Evolutionary conservation across 2,888 invertebrate species (phyloP).

Genomic region (Tineola bisselliella): DNA sequence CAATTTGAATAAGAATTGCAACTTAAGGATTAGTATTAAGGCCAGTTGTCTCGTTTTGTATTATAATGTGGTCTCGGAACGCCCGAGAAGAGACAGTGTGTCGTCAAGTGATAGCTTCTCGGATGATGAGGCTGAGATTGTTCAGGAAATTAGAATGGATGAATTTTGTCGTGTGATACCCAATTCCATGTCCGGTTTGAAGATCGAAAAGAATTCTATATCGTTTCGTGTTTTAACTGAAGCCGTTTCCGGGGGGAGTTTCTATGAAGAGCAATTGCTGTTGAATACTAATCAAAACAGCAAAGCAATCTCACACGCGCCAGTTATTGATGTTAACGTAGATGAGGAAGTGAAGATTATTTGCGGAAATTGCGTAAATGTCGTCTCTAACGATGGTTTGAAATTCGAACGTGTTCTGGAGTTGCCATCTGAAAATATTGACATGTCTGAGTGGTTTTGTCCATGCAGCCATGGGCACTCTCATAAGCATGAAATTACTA

Average conservation of each 20-base stretch:
- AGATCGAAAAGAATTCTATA: conserved; percentile 52
- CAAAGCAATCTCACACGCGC: conserved; percentile 20
- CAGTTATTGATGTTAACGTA: conserved; percentile 35
- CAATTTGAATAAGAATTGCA: conserved; percentile 48
- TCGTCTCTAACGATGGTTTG: conserved; percentile 49
- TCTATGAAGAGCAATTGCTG: conserved; percentile 49
- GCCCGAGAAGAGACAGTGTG: conserved; percentile 43
- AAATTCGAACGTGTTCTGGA: conserved; percentile 70
- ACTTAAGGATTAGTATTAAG: conserved; percentile 57
- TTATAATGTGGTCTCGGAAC: conserved; percentile 36
- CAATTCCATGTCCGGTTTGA: conserved; percentile 60
- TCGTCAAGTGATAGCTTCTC: conserved; percentile 59
- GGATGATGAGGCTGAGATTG: conserved; percentile 45
- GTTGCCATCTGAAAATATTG: conserved; percentile 68
- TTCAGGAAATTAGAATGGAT: conserved; percentile 41
- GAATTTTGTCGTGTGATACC: conserved; percentile 57
- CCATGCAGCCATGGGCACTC: conserved; percentile 51
- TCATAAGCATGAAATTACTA: conserved; percentile 24
- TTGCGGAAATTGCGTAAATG: conserved; percentile 51
- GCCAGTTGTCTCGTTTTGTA: conserved; percentile 52
- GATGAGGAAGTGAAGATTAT: conserved; percentile 39
- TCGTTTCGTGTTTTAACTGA: conserved; percentile 59
- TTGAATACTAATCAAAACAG: conserved; percentile 25
- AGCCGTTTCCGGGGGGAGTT: conserved; percentile 52
- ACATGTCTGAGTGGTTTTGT: conserved; percentile 75